Conservation (phyloP, 2,797 vertebrate genomes). For the Sparidentex hasta region DNA sequence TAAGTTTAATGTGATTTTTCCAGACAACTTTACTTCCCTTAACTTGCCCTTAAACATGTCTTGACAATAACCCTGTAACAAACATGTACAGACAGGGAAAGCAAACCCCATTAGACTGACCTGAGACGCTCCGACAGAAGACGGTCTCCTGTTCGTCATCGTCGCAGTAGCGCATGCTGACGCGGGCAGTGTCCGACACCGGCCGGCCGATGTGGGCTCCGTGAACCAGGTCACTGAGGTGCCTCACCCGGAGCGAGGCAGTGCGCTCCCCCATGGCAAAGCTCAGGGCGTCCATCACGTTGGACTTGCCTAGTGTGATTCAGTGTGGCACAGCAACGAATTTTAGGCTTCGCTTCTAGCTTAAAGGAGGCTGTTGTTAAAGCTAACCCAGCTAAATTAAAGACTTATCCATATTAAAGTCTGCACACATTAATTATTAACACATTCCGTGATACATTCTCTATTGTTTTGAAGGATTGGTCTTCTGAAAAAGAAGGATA, state of each 20-base stretch:
- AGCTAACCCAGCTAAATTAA: not conserved
- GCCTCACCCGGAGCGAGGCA: slow-evolving; percentile 89
- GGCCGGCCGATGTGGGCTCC: slow-evolving; percentile 92
- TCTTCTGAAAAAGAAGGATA: not conserved
- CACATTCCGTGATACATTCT: not conserved
- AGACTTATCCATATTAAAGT: not conserved
- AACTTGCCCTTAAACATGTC: not conserved
- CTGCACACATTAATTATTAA: not conserved
- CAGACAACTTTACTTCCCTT: not conserved
- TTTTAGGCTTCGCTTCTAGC: not conserved
- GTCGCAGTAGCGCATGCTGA: slow-evolving; percentile 87
- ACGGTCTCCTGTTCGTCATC: slow-evolving; percentile 86
- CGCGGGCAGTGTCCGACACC: slow-evolving; percentile 85
- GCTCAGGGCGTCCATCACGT: slow-evolving; percentile 96
- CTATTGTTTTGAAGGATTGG: too few species aligned
- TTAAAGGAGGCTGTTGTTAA: not conserved
- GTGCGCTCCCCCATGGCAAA: slow-evolving; percentile 92
- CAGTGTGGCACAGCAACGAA: too few species aligned
- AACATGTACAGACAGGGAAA: not conserved
- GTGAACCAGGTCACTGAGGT: slow-evolving; percentile 90
- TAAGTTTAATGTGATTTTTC: too few species aligned
- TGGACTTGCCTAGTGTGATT: slow-evolving; percentile 90
- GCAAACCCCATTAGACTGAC: slow-evolving; percentile 67
- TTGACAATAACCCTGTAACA: not conserved
- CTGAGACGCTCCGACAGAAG: slow-evolving; percentile 89